Evolutionary conservation across 1,140 invertebrate species (phyloP), one percentile per base, ranked within the genome.

Genomic region (Rhyzopertha dominica): DNA sequence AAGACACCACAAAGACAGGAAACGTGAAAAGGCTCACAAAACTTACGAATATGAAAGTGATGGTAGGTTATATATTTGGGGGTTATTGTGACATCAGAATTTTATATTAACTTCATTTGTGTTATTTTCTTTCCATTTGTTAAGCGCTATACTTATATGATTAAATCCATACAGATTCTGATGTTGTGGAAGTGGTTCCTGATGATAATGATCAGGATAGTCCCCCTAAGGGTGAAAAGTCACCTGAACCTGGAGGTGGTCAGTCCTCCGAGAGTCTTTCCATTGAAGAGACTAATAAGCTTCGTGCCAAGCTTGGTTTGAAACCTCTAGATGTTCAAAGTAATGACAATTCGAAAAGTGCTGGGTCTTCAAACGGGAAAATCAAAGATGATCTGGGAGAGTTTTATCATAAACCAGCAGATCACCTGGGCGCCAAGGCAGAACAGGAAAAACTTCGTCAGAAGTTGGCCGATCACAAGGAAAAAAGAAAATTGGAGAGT

Each of bases 371-470:
- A 16, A 71, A 76, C 54, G 65, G 72, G 0, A 69, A 73, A 34
- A 71, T 73, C 22, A 87, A 85, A 55, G 85, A 85, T 65, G 87
- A 88, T 61, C 77, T 87, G 63, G 86, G 88, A 34, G 88, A 94
- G 62, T 95, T 95, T 74, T 84, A 95, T 54, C 95, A 98, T 67
- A 90, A 87, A 65, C 91, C 93, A 10, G 88, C 94, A 4, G 74
- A 78, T 54, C 97, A 95, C 70, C 70, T 90, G 22, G 72, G 77
- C 14, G 76, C 89, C 20, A 85, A 88, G 56, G 77, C 79, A 25
- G 75, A 81, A 52, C 77, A 79, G 0, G 88, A 97, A 55, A 90
- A 92, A 63, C 58, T 98, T 1, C 79, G 83, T 28, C 84, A 90
- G 49, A 93, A 86, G 62, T 68, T 96, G 1, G 73, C 79, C 22